Percentiles rank a stretch among this genome's conserved stretches.
phyloP scores from a whole-genome alignment of 2,888 invertebrate genomes.

The Tryphoninae sp. region DNA sequence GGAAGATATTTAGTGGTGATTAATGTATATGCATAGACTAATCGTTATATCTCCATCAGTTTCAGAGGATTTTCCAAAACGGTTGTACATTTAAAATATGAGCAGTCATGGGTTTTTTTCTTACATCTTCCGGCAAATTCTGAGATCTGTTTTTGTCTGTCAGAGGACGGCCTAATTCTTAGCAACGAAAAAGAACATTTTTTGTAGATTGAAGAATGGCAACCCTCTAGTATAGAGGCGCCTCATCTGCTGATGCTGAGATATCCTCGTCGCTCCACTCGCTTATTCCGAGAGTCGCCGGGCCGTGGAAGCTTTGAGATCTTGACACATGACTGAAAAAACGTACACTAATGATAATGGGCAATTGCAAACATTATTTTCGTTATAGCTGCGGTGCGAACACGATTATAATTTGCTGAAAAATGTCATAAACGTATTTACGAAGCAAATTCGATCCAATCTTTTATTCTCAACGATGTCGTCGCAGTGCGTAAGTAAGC shows the following conservation, averaged over 20 bases:
- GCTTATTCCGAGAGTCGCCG: constrained; percentile 81
- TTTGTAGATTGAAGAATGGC: constrained; percentile 14
- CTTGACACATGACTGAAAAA: constrained; percentile 83
- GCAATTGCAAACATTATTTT: constrained; percentile 5
- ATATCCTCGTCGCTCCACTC: constrained; percentile 77
- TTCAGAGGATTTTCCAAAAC: constrained; percentile 35
- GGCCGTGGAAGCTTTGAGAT: constrained; percentile 86
- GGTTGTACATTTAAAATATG: constrained; percentile 39
- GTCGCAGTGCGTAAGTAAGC: constrained; percentile 38
- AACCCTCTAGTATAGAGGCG: constrained; percentile 68
- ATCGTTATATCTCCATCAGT: constrained; percentile 15
- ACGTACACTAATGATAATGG: constrained; percentile 42
- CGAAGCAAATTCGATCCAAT: constrained; percentile 30
- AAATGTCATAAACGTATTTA: constrained; percentile 2
- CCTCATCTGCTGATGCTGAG: constrained; percentile 74
- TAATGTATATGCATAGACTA: constrained; percentile 53
- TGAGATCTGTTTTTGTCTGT: constrained; percentile 28
- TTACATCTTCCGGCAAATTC: constrained; percentile 32
- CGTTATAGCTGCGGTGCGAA: constrained; percentile 34
- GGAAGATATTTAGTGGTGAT: constrained; percentile 60
- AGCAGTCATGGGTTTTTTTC: constrained; percentile 48
- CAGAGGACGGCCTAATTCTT: constrained; percentile 33
- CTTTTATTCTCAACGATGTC: not conserved
- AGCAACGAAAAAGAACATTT: not conserved
- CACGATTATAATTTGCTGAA: constrained; percentile 22